Conservation (phyloP, 2,797 vertebrate genomes). For the Chelidonichthys spinosus region DNA sequence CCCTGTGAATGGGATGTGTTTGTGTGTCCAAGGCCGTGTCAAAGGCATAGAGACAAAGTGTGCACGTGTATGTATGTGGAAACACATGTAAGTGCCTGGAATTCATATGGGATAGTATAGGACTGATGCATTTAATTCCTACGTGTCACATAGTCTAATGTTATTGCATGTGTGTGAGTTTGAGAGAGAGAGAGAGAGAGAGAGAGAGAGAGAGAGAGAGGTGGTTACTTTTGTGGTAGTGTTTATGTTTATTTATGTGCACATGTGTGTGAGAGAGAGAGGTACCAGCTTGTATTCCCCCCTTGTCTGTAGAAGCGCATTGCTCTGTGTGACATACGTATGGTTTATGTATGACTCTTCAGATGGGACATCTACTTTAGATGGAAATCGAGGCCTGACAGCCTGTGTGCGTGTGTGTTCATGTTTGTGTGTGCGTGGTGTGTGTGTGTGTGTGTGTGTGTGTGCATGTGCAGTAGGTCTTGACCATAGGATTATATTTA, state of each 20-base stretch:
- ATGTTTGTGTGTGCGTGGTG: neutral
- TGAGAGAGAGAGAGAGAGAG: neutral
- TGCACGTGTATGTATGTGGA: conserved; percentile 8
- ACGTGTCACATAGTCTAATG: conserved; percentile 14
- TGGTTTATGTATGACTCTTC: conserved; percentile 54
- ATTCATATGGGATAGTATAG: conserved; percentile 17
- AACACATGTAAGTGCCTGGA: neutral
- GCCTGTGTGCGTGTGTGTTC: neutral
- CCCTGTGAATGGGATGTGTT: neutral
- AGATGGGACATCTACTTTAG: conserved; percentile 34
- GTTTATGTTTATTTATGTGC: conserved; percentile 31
- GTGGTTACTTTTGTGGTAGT: conserved; percentile 23
- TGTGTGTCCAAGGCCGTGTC: conserved; percentile 8
- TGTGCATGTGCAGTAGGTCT: neutral
- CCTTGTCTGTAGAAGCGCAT: conserved; percentile 23
- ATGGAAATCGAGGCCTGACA: conserved; percentile 46
- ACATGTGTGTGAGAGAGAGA: neutral
- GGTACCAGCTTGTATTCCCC: conserved; percentile 10
- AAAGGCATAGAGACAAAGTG: conserved; percentile 1
- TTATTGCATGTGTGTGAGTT: neutral
- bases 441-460: neutral
- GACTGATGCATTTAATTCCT: conserved; percentile 19
- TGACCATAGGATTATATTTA: conserved; percentile 26
- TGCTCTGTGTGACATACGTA: conserved; percentile 22
- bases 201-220: neutral